Percentiles rank a stretch among this genome's conserved stretches.
Evolutionary conservation across 2,888 invertebrate genomes (phyloP).

Genomic region (Eupeodes latifasciatus): DNA sequence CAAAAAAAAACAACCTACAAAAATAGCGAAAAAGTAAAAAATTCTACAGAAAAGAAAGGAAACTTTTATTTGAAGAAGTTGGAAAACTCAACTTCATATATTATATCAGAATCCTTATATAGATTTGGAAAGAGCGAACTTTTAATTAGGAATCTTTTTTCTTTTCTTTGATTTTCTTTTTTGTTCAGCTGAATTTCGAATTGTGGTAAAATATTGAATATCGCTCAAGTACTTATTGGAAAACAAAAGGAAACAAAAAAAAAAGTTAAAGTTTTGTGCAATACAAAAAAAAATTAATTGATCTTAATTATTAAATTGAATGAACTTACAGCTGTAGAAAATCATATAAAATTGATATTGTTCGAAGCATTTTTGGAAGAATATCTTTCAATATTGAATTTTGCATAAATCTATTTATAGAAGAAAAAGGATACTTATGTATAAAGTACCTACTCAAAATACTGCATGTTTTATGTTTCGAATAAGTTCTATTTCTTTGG

Average conservation of each 20-base stretch:
- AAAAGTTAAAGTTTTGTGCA: constrained; percentile 41
- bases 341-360: neutral
- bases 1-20: neutral
- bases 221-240: constrained; percentile 17
- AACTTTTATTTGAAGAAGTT: neutral
- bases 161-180: neutral
- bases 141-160: constrained; percentile 63
- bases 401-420: too few relatives aligned
- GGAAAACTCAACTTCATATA: neutral
- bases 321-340: neutral
- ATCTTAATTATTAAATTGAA: neutral
- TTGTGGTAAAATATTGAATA: constrained; percentile 36
- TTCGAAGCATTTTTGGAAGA: neutral
- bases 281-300: constrained; percentile 3
- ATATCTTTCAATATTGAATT: neutral
- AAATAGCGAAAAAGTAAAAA: neutral
- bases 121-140: constrained; percentile 52
- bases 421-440: too few relatives aligned
- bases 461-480: neutral
- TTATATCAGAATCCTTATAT: neutral
- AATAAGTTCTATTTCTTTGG: neutral
- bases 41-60: neutral
- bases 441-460: neutral
- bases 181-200: constrained; percentile 2
- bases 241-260: too few relatives aligned